Base-by-base conservation (phyloP, 1,140 invertebrate species). In the Drosophila sulfurigaster region DNA sequence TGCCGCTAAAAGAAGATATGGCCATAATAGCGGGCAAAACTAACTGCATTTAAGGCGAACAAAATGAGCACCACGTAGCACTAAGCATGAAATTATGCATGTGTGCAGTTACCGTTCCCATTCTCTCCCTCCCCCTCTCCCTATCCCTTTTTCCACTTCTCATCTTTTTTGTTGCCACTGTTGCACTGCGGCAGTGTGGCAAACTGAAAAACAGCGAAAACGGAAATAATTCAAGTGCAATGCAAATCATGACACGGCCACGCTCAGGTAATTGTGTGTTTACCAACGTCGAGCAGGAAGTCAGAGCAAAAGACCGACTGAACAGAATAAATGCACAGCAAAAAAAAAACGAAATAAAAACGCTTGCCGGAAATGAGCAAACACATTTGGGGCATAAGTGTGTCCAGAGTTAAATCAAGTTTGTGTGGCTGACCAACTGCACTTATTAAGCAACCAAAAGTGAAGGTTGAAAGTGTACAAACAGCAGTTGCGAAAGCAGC, bases 211-310 rank as follows among this genome's bases (percentile, higher is more conserved):
- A 59, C 43, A 70, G 20, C 59, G 80, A 70, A 78, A 87, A 78
- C 80, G 82, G 82, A 87, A 88, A 87, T 87, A 88, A 83, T 87
- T 87, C 85, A 83, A 88, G 82, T 88, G 82, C 82, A 87, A 83
- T 83, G 82, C 80, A 88, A 88, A 86, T 86, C 82, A 79, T 86
- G 79, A 69, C 82, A 78, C 79, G 66, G 58, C 56, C 75, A 81
- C 72, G 75, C 76, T 67, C 75, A 79, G 82, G 82, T 83, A 88
- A 87, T 81, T 81, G 82, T 76, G 73, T 83, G 81, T 80, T 83
- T 85, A 81, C 82, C 68, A 79, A 85, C 69, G 73, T 56, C 57
- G 46, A 71, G 69, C 75, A 69, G 67, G 64, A 86, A 70, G 43
- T 65, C 62, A 46, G 45, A 32, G 59, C 65, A 13, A 56, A 16